These are phyloP conservation scores for Cephalophus harveyi DNA, from an alignment of 2,113 vertebrate genomes.

Conservation along the genomic window DNA sequence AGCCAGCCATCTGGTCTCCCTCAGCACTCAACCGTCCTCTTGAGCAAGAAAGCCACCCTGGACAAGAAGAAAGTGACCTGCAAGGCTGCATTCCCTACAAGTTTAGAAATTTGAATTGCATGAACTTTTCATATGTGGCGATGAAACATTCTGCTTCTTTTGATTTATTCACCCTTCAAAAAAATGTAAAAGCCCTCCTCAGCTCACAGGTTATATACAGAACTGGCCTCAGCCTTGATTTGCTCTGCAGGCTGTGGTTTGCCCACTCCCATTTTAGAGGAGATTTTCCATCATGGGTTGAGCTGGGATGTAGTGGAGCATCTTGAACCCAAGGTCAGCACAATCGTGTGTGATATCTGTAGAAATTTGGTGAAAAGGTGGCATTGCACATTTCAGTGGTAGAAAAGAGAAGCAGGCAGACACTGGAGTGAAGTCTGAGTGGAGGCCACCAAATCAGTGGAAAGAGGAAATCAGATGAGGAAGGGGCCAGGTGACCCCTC, in stretches of 20 bases:
- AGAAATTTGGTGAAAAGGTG: background rate
- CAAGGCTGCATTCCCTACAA: background rate
- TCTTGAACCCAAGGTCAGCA: background rate
- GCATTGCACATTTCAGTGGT: background rate
- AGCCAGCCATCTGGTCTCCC: background rate
- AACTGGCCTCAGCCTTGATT: accelerated
- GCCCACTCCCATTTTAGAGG: accelerated
- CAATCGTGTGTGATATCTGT: accelerated
- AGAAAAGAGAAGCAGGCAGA: background rate
- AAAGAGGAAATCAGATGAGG: background rate
- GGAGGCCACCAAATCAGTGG: background rate
- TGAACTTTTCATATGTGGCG: background rate
- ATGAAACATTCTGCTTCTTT: background rate
- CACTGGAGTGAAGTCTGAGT: background rate
- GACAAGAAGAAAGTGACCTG: background rate
- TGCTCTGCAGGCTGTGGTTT: too few relatives aligned
- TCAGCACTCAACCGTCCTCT: background rate
- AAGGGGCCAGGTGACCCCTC: background rate
- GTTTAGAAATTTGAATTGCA: background rate
- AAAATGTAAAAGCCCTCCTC: background rate
- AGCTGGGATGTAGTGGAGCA: background rate
- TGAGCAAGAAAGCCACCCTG: background rate
- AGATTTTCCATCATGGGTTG: background rate
- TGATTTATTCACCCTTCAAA: background rate
- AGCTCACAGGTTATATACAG: background rate